A percentile compares a stretch with the other conserved stretches of the same genome.
Evolutionary conservation across 2,888 invertebrate species (phyloP).

Genomic region (Notocelia uddmanniana): DNA sequence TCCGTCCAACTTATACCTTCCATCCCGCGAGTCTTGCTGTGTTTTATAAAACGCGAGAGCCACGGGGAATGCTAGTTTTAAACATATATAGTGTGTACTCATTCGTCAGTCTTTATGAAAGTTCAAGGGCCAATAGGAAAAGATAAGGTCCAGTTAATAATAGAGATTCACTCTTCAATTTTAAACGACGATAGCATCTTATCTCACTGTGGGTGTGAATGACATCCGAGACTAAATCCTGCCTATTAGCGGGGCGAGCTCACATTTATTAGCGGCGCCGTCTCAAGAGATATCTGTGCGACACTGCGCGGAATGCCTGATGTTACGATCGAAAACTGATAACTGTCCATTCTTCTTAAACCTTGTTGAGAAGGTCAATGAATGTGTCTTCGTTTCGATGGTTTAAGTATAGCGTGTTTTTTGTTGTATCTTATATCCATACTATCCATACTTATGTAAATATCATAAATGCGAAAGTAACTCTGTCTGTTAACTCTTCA

Average conservation of each 20-base stretch:
- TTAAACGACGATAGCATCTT: not conserved
- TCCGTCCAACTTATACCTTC: no score
- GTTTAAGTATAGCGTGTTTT: no score
- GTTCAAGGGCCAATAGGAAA: conserved; percentile 7
- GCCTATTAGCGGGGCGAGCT: conserved; percentile 9
- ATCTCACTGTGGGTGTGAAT: conserved; percentile 24
- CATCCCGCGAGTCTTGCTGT: no score
- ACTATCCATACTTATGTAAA: no score
- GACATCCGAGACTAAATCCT: conserved; percentile 12
- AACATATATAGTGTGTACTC: not conserved
- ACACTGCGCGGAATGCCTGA: not conserved
- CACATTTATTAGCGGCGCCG: conserved; percentile 19
- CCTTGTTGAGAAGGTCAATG: not conserved
- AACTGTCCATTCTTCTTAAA: not conserved
- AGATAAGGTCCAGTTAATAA: conserved; percentile 3
- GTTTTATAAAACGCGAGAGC: no score
- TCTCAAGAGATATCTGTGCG: not conserved
- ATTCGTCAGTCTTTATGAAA: not conserved
- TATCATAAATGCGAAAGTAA: no score
- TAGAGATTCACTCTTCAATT: not conserved
- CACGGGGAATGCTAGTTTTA: not conserved
- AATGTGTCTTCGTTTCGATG: no score
- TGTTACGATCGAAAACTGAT: not conserved
- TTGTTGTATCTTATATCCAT: no score
- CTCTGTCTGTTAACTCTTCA: no score